Base-by-base conservation (phyloP, 2,113 vertebrate species). In the Panthera leo region DNA sequence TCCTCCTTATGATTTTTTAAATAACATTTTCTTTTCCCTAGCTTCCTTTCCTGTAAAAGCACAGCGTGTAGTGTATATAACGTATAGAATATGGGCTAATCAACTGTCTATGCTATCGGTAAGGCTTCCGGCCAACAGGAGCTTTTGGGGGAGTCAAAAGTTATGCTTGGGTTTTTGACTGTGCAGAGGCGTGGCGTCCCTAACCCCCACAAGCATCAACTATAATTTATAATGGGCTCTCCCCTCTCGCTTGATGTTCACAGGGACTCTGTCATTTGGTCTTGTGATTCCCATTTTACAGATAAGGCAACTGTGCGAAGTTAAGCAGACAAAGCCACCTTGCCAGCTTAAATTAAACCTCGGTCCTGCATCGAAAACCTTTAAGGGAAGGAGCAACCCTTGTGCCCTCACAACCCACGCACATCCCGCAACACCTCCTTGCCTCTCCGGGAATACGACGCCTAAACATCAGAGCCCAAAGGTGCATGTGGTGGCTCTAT, bases 341-440 rank as follows among this genome's bases (percentile, higher is more conserved):
- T 45, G 42, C 48, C 19, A 76, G 80, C 29, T 86, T 58, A 79
- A 73, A 45, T 45, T 45, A 45, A 68, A 87, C 31, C 14, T 58
- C 5, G 21, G n/a, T 73, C n/a, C 75, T 80, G n/a, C 42, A 13
- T 85, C 79, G 23, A 48, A 92, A 61, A 78, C 9, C 25, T 82
- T n/a, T 23, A 45, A 70, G n/a, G 48, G 21, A 29, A 68, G 53
- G 91, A 63, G 7, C 80, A 36, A 13, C 16, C 39, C n/a, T 67
- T 36, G 73, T 12, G 23, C 6, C 4, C 48, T 78, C 39, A 11
- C 25, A 27, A 18, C 21, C 75, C n/a, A 2, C 5, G 42, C 61
- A 58, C 34, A 5, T 29, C 63, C 55, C 34, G 1, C n/a, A 5
- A 53, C 25, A n/a, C 1, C 11, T 0, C 2, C 58, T 4, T n/a